Conservation (phyloP, 2,113 vertebrate species). For the Burhinus oedicnemus region DNA sequence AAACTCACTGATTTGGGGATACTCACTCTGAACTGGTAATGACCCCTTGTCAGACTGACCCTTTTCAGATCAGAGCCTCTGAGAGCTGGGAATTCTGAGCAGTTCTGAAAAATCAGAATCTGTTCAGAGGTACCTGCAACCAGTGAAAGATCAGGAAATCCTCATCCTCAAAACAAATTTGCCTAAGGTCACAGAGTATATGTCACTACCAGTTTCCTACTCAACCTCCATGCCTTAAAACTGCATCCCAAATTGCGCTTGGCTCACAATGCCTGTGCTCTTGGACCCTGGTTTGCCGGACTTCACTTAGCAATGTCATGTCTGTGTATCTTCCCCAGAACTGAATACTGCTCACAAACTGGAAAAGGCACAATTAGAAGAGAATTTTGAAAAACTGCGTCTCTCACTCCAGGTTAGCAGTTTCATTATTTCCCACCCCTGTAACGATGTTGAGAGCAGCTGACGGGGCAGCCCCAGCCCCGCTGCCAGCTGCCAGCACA, state of each 20-base stretch:
- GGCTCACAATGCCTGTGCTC: accelerated
- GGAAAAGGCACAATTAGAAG: slow-evolving; percentile 89
- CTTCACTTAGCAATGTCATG: neutral
- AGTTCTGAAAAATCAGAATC: neutral
- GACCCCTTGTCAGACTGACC: neutral
- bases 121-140: neutral
- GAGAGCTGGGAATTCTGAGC: neutral
- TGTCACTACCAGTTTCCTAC: neutral
- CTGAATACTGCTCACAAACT: slow-evolving; percentile 87
- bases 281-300: neutral
- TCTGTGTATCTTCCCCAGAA: slow-evolving; percentile 76
- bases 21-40: neutral
- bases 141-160: neutral
- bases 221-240: neutral
- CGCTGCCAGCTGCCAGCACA: accelerated
- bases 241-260: accelerated
- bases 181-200: neutral
- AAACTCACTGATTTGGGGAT: neutral
- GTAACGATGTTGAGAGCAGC: neutral
- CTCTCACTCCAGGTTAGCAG: slow-evolving; percentile 89
- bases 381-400: slow-evolving; percentile 90
- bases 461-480: neutral
- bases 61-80: neutral
- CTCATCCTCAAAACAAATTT: neutral
- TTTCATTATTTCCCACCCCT: neutral